Base-by-base conservation (phyloP, 2,797 vertebrate species). In the Microtus californicus region DNA sequence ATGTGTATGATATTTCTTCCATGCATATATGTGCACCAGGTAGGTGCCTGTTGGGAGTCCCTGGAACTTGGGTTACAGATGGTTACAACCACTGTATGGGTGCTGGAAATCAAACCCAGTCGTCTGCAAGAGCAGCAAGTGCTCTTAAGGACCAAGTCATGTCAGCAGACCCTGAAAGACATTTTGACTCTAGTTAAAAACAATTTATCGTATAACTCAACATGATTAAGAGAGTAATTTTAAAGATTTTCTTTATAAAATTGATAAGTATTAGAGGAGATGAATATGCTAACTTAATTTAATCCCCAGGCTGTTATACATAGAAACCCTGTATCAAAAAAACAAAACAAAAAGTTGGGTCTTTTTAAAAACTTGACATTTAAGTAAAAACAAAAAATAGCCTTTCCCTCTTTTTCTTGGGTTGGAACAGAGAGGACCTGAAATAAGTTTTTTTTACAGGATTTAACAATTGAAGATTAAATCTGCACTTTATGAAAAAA, bases 401-500 rank as follows among this genome's bases (percentile, higher is more conserved):
- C 17, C n/a, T 87, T 82, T 88, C 17, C 43, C 9, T 25, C 29
- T 40, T 40, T 51, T 91, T 43, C 48, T 74, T 63, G 43, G 77
- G 65, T 74, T 7, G 67, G 54, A 37, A 27, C 59, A 71, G 77
- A 54, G 83, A 92, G 34, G 51, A 76, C 82, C 56, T 91, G 80
- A 82, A 90, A 69, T 88, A 87, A 89, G 29, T 85, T 94, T 91
- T n/a, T n/a, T 96, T 97, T 96, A 96, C 91, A 82, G 61, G 95
- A 79, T 87, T 51, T 88, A 96, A 95, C 96, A 96, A 90, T 56
- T 96, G 88, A 97, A 96, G 95, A 89, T 95, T 4, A 92, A 97
- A 95, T 96, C 97, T 98, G 98, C 98, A 98, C 97, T 98, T 97
- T 94, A 97, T 88, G 92, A 96, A 96, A 95, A 95, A n/a, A n/a